Evolutionary conservation across 92 coral and sea anemone genomes (phyloP).

Genomic region (Heteractis magnifica): DNA sequence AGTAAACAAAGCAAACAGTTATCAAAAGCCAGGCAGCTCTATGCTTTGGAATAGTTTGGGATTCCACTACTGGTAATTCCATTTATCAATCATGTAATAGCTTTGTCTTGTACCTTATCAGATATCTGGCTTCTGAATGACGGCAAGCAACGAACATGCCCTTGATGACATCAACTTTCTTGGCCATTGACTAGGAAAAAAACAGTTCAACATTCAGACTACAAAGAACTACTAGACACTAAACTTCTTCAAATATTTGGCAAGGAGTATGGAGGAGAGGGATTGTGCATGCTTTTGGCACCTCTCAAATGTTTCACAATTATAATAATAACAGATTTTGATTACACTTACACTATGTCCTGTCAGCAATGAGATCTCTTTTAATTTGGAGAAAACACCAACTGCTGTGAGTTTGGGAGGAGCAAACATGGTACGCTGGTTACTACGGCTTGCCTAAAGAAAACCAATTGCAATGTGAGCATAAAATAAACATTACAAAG

Average conservation of each 20-base stretch:
- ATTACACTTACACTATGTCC: slow-evolving; percentile 85
- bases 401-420: slow-evolving; percentile 95
- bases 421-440: slow-evolving; percentile 96
- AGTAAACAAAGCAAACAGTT: background rate
- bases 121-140: slow-evolving; percentile 86
- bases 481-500: background rate
- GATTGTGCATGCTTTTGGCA: too few relatives aligned
- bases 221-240: too few relatives aligned
- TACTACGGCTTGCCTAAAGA: slow-evolving; percentile 79
- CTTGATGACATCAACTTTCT: slow-evolving; percentile 80
- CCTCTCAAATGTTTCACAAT: background rate
- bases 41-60: too few relatives aligned
- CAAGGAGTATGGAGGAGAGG: too few relatives aligned
- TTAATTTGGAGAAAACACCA: slow-evolving; percentile 79
- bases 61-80: too few relatives aligned
- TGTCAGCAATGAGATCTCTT: slow-evolving; percentile 89
- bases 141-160: slow-evolving; percentile 99
- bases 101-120: slow-evolving; percentile 62
- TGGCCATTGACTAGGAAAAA: slow-evolving; percentile 71
- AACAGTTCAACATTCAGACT: background rate
- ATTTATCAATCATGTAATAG: too few relatives aligned
- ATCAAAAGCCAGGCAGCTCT: too few relatives aligned
- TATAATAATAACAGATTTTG: background rate
- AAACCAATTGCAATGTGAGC: background rate
- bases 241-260: too few relatives aligned